A percentile compares a stretch with the other conserved stretches of the same genome.
Evolutionary conservation across 2,888 invertebrate genomes (phyloP).

Genomic region (Conus canariensis): DNA sequence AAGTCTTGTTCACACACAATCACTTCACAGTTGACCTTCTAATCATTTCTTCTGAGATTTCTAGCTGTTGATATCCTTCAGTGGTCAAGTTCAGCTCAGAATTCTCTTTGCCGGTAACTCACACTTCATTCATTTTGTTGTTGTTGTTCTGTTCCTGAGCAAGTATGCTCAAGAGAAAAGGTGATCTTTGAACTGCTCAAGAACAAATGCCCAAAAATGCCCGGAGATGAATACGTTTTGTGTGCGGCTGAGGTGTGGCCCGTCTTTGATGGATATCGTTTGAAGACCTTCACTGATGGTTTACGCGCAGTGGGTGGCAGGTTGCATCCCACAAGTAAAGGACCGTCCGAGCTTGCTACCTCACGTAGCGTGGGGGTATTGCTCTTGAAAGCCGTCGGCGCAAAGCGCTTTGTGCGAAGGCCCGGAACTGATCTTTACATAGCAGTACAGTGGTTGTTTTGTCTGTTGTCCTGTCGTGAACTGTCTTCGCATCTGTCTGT

Average conservation of each 20-base stretch:
- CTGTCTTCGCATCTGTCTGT: no score
- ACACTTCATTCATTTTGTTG: no score
- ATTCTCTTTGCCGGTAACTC: no score
- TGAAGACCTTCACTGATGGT: background rate
- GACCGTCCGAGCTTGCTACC: background rate
- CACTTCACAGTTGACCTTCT: background rate
- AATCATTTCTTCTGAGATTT: background rate
- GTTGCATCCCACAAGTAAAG: background rate
- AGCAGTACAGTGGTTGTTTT: no score
- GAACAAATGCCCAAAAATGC: background rate
- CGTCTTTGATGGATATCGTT: background rate
- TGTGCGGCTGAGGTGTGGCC: background rate
- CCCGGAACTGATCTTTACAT: no score
- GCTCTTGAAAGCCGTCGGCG: no score
- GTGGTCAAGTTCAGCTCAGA: no score
- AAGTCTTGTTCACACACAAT: background rate
- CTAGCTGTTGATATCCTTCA: background rate
- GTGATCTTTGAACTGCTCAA: no score
- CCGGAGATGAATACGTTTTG: background rate
- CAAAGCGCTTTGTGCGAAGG: no score
- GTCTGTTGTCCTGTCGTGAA: no score
- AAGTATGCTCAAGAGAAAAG: no score
- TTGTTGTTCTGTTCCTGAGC: no score
- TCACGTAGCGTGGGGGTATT: background rate
- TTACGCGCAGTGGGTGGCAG: background rate